Evolutionary conservation across 2,113 vertebrate genomes (phyloP).

Genomic region (Pollimyrus isidori): DNA sequence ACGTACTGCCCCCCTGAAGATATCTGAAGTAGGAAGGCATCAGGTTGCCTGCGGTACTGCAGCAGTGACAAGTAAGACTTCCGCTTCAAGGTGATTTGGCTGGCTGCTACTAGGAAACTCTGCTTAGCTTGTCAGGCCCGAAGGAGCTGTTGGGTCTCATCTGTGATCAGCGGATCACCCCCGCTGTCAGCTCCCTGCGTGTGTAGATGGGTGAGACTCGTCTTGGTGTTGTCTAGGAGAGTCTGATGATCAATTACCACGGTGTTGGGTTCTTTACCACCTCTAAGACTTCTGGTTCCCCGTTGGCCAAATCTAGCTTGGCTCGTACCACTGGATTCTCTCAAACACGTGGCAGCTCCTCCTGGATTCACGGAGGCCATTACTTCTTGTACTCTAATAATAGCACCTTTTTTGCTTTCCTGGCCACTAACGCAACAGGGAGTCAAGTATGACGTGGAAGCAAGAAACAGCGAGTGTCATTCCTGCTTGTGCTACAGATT

Average conservation of each 20-base stretch:
- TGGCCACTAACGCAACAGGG: conserved; percentile 13
- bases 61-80: neutral
- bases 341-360: neutral
- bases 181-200: neutral
- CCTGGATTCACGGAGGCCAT: neutral
- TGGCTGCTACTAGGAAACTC: neutral
- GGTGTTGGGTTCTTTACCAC: neutral
- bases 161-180: neutral
- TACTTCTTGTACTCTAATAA: conserved; percentile 27
- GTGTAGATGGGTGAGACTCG: neutral
- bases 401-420: conserved; percentile 28
- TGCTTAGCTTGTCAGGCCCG: neutral
- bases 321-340: neutral
- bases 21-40: neutral
- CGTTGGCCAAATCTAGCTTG: neutral
- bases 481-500: conserved; percentile 15
- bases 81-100: neutral
- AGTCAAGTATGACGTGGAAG: conserved; percentile 12
- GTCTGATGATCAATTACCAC: neutral
- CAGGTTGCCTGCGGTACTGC: neutral
- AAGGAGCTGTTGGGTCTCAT: neutral
- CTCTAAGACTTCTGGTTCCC: neutral
- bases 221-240: neutral
- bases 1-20: neutral
- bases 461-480: neutral